A percentile compares a stretch with the other conserved stretches of the same genome.
phyloP scores from a whole-genome alignment of 23 tunicate genomes.

The Halocynthia roretzi region DNA sequence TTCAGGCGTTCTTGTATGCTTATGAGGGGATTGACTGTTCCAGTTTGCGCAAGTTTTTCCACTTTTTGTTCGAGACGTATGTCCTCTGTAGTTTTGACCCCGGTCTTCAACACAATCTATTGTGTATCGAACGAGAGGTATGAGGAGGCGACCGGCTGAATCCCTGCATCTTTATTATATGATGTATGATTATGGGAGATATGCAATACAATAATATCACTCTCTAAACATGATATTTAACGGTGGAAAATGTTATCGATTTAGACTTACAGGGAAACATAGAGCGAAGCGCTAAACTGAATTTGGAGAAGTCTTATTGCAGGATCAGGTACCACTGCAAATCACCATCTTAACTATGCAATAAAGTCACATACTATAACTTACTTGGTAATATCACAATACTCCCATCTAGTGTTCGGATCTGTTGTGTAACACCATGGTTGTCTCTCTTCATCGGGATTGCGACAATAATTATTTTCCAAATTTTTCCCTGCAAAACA shows the following conservation, averaged over 20 bases:
- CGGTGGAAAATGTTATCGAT: no score
- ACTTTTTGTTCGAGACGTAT: not conserved
- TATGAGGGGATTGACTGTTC: conserved; percentile 17
- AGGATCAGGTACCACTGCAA: no score
- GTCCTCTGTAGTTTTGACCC: conserved; percentile 14
- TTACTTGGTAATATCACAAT: conserved; percentile 42
- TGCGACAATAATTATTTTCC: conserved; percentile 42
- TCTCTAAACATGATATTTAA: no score
- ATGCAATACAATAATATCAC: no score
- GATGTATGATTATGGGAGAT: no score
- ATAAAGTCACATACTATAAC: not conserved
- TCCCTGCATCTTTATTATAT: conserved; percentile 11
- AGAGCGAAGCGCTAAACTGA: no score
- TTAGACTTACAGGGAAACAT: no score
- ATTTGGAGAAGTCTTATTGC: no score
- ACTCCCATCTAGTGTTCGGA: conserved; percentile 36
- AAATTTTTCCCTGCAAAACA: not conserved
- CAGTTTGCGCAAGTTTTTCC: conserved; percentile 14
- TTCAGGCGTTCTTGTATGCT: conserved; percentile 15
- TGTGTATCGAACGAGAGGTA: conserved; percentile 1
- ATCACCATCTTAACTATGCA: no score
- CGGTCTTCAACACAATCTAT: not conserved
- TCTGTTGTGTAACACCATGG: conserved; percentile 62
- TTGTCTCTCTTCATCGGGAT: conserved; percentile 33
- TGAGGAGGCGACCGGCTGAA: not conserved